Conservation (phyloP, 2,113 vertebrate species). For the Mormyrus iriodes region DNA sequence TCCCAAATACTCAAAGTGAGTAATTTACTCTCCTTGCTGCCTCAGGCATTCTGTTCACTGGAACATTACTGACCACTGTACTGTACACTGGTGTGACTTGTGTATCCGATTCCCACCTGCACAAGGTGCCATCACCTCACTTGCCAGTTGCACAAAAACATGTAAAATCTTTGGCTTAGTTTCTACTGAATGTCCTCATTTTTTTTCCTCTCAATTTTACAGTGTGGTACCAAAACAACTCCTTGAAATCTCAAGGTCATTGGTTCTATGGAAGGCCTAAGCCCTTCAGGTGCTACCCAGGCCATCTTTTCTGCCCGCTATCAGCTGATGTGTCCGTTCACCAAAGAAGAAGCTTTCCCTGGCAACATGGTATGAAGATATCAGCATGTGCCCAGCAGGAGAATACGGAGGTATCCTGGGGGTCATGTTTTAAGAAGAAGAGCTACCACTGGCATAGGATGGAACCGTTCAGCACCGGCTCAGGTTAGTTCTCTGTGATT, state of each 20-base stretch:
- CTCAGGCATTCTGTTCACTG: background rate
- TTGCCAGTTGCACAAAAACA: background rate
- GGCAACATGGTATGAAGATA: background rate
- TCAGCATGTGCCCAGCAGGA: background rate
- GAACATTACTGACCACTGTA: background rate
- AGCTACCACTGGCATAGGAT: background rate
- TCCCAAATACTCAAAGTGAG: background rate
- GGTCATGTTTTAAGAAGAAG: background rate
- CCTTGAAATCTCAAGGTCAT: background rate
- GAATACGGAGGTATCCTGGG: background rate
- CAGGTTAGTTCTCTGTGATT: background rate
- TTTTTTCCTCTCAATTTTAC: background rate
- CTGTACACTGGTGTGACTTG: background rate
- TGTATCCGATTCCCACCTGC: background rate
- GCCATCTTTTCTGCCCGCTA: background rate
- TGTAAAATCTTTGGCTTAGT: background rate
- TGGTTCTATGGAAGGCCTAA: background rate
- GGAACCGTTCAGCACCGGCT: background rate
- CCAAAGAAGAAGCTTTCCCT: background rate
- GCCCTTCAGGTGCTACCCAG: background rate
- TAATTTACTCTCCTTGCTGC: background rate
- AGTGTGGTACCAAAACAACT: background rate
- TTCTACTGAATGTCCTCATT: background rate
- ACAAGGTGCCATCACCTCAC: background rate
- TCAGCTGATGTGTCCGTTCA: background rate